Evolutionary conservation across 64 coral and sea anemone genomes (phyloP), one percentile per base, ranked within the genome.

Genomic region (Actinia equina): DNA sequence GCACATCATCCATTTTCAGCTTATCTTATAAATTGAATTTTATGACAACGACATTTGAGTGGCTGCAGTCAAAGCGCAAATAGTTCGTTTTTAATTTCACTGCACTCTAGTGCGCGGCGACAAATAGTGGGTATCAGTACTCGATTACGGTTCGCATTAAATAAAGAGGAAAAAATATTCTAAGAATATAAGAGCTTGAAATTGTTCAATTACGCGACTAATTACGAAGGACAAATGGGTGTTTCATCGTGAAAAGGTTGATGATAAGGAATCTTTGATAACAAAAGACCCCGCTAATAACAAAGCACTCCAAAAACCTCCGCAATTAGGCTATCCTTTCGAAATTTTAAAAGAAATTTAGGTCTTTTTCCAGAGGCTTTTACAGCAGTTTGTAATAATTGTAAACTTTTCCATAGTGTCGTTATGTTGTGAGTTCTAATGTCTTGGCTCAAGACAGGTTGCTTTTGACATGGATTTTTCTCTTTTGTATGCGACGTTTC

Each of bases 281-380:
- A 74, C 69, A 74, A 74, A 37, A 74, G 69, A 16, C 27, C 4
- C 69, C 69, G 69, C 69, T 74, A 74, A 74, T 74, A 74, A 74
- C 69, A 30, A 25, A 74, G 25, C 69, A 74, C 69, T 74, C 26
- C 26, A 74, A 74, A 26, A 26, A 41, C 69, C 69, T 74, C 69
- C 69, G 69, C 69, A 13, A 74, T 74, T 74, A 74, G 41, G 5
- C 69, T 14, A 30, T 30, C 13, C 26, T 41, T 74, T 74, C 20
- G 23, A 25, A 11, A 30, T 30, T 74, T 71, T 74, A 30, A 74
- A 74, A 13, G 69, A 74, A 74, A 74, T 74, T 37, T 74, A 41
- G 69, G n/a, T 23, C 6, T 65, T n/a, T 23, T 65, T 23, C 27
- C 27, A 74, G n/a, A 41, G 6, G 2, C 69, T 2, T 74, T 74